phyloP scores from a whole-genome alignment of 2,888 invertebrate genomes.

The Cephus nigrinus region DNA sequence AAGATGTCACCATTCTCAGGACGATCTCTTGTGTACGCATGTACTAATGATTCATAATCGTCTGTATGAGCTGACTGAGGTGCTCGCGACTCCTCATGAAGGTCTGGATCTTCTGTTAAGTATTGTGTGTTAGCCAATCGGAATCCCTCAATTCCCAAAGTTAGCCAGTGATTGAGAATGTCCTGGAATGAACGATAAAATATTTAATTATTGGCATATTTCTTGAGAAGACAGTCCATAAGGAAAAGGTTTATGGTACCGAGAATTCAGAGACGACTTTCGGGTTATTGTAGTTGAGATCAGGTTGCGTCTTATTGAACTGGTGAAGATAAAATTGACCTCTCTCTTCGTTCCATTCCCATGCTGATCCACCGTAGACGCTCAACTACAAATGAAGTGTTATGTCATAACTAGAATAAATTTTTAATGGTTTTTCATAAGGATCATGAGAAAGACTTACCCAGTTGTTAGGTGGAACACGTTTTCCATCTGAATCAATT shows the following conservation, averaged over 20 bases:
- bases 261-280: constrained; percentile 74
- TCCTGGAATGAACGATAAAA: constrained; percentile 60
- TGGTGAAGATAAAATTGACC: constrained; percentile 84
- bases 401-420: neutral
- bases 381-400: constrained; percentile 58
- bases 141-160: constrained; percentile 84
- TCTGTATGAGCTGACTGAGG: constrained; percentile 50
- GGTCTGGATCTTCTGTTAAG: constrained; percentile 71
- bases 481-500: constrained; percentile 56
- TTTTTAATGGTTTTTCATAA: neutral
- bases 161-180: constrained; percentile 78
- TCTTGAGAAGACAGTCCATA: neutral
- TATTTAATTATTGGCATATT: neutral
- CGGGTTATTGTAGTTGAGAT: constrained; percentile 83
- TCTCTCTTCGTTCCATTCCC: constrained; percentile 75
- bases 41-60: constrained; percentile 75
- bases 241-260: neutral
- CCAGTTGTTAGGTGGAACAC: constrained; percentile 79
- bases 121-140: constrained; percentile 77
- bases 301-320: constrained; percentile 76
- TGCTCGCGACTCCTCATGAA: constrained; percentile 69
- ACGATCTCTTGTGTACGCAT: constrained; percentile 75
- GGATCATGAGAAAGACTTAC: constrained; percentile 59
- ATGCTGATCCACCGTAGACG: constrained; percentile 73
- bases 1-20: constrained; percentile 72